Evolutionary conservation across 64 coral and sea anemone species (phyloP), one percentile per base, ranked within the genome.

Genomic region (Porites australiensis): DNA sequence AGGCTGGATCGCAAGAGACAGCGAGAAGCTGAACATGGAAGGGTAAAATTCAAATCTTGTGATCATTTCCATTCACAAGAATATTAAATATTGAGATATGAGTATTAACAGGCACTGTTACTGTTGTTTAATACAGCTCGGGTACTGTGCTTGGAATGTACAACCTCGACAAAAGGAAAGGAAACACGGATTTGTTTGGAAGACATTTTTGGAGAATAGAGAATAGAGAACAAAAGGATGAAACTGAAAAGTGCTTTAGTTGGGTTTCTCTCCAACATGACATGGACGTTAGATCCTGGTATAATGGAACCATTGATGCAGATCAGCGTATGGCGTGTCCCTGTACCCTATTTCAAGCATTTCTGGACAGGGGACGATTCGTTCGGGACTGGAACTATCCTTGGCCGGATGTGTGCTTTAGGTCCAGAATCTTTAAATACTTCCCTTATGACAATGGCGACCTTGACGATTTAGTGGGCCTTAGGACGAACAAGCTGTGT

Each of bases 191-290:
- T 60, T 11, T 20, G 64, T 8, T 19, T 19, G 89, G 78, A 14
- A 91, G 66, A 49, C n/a, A 82, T 49, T 91, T 91, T 53, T 82
- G 78, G 76, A 79, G 89, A 44, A 55, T 91, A 8, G 89, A 91
- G n/a, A 58, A 91, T 44, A 72, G 49, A 13, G 13, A 80, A 12
- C 16, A n/a, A 5, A 6, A 48, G 61, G 50, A 27, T 23, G 44
- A 62, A 22, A 55, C 54, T 22, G 20, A 59, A 5, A 72, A 82
- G 70, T 91, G 89, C 66, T 58, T 72, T 5, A 82, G 2, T 5
- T 91, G 89, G 89, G 66, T 44, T 44, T 66, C 45, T 53, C 19
- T 58, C 44, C 76, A 90, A 69, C n/a, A 68, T 45, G 27, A 37
- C 46, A n/a, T 13, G 14, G 3, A 15, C 21, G 43, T 80, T 15